These are phyloP conservation scores for Rhodinocichla rosea DNA, from an alignment of 2,113 vertebrate species.

Conservation along the genomic window DNA sequence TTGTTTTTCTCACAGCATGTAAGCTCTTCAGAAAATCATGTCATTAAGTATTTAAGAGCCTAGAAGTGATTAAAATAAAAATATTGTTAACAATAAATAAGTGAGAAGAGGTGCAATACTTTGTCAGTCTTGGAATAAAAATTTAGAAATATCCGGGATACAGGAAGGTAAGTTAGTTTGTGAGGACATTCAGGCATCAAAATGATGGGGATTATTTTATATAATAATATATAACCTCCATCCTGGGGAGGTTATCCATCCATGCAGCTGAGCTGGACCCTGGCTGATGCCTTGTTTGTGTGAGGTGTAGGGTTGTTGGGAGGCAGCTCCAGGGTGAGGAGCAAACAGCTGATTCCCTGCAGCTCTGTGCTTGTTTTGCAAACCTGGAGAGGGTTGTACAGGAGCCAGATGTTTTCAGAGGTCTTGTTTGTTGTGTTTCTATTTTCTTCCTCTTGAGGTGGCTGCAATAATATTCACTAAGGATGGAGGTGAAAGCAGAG, in stretches of 20 bases:
- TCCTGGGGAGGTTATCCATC: not conserved
- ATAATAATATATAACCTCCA: not conserved
- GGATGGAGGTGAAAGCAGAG: not conserved
- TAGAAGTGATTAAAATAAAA: not conserved
- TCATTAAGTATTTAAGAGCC: not conserved
- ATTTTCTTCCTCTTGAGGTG: not conserved
- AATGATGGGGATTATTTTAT: not conserved
- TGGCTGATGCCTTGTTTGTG: not conserved
- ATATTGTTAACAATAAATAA: not conserved
- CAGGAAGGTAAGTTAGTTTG: not conserved
- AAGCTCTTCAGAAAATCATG: not conserved
- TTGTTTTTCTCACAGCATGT: not conserved
- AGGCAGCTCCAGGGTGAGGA: not conserved
- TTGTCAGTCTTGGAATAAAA: not conserved
- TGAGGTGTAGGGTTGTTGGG: not conserved
- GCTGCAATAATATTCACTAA: not conserved
- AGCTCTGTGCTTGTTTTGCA: not conserved
- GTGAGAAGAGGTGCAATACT: not conserved
- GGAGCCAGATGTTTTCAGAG: not conserved
- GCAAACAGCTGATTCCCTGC: not conserved
- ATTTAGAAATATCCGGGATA: not conserved
- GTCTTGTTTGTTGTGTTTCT: not conserved
- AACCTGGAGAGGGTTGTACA: not conserved
- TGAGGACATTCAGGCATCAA: not conserved
- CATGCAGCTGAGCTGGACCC: not conserved